Base-by-base conservation (phyloP, 2,797 vertebrate genomes). In the Danio tinwini region DNA sequence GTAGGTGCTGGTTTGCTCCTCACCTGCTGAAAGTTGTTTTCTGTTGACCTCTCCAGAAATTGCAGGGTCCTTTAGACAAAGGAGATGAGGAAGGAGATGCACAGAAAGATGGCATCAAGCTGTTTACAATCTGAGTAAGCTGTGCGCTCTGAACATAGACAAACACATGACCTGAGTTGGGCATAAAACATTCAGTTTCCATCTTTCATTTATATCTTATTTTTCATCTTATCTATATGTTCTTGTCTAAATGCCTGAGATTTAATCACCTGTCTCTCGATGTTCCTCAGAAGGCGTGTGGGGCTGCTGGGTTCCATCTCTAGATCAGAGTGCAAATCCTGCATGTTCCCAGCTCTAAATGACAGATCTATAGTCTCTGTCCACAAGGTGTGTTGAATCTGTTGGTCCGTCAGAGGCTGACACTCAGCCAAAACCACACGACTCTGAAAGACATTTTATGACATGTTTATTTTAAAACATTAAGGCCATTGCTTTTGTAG, bases 231-330 rank as follows among this genome's bases (percentile, higher is more conserved):
- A n/a, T n/a, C n/a, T 49, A 44, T 39, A 56, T 44, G 17, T 11
- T 59, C 2, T 59, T 47, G 1, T 70, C 37, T 42, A 13, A 49
- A 16, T 39, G 16, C 47, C 10, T 65, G 52, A 45, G 53, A n/a
- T 56, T 16, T 39, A 72, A 88, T 88, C 93, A 98, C 97, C 96
- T 99, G 97, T 94, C 95, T 96, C 86, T 98, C 95, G 88, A 98
- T 98, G 93, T 96, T 98, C 87, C 93, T 92, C 86, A 98, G 93
- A 80, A 99, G 96, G 64, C 93, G 92, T 9, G 93, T 95, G 58
- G 97, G 97, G 84, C 96, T 98, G 93, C 95, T 96, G 82, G 95
- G 94, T 86, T 96, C 96, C 77, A 90, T 92, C 90, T 98, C 96
- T 14, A 91, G 90, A 76, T 96, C 95, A 7, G 92, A 90, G 73